phyloP scores from a whole-genome alignment of 2,888 invertebrate genomes.

The Gnatocerus cornutus region DNA sequence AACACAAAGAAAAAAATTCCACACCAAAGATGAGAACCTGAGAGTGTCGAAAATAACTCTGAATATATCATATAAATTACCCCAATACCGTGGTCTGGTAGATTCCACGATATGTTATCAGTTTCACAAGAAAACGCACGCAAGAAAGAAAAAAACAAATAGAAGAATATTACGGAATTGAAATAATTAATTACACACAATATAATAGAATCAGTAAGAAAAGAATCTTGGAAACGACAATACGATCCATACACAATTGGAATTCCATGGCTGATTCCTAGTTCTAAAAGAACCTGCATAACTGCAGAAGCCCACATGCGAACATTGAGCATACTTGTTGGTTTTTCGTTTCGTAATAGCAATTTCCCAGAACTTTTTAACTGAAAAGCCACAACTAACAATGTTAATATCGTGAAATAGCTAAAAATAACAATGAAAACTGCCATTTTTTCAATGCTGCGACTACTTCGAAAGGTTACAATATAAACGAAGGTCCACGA shows the following conservation, averaged over 20 bases:
- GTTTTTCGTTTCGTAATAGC: not conserved
- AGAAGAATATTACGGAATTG: constrained; percentile 33
- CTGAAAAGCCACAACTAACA: constrained; percentile 39
- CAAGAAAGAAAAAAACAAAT: constrained; percentile 30
- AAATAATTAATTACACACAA: constrained; percentile 36
- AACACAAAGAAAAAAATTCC: constrained; percentile 45
- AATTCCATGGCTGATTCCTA: constrained; percentile 70
- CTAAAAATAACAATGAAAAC: constrained; percentile 37
- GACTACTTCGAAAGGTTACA: constrained; percentile 40
- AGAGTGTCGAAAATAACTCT: constrained; percentile 34
- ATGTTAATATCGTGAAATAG: constrained; percentile 42
- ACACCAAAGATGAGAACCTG: constrained; percentile 46
- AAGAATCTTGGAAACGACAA: constrained; percentile 40
- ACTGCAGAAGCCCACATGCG: constrained; percentile 72
- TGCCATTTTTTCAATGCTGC: constrained; percentile 47
- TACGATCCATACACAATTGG: constrained; percentile 49
- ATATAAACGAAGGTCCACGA: constrained; percentile 47
- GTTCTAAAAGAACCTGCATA: constrained; percentile 70
- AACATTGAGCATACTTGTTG: constrained; percentile 29
- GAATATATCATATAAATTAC: constrained; percentile 45
- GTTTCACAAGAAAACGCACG: constrained; percentile 3
- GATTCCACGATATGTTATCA: not conserved
- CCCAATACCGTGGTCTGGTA: constrained; percentile 25
- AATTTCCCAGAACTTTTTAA: constrained; percentile 32
- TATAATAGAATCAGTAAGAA: constrained; percentile 41